Percentiles rank a stretch among this genome's conserved stretches.
Evolutionary conservation across 2,113 vertebrate genomes (phyloP).

Genomic region (Cyphomyrus discorhynchus): DNA sequence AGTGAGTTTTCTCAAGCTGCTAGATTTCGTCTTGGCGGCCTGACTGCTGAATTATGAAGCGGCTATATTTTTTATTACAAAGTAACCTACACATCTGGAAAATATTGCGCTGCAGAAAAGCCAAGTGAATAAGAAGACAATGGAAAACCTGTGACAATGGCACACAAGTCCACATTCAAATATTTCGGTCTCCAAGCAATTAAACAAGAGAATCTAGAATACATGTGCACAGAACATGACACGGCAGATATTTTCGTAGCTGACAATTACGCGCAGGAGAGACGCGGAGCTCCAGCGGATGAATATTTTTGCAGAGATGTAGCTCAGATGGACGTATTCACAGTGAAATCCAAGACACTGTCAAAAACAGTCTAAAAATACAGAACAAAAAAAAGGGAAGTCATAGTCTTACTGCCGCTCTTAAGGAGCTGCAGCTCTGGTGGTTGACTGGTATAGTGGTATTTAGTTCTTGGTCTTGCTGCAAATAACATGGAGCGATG

Average conservation of each 20-base stretch:
- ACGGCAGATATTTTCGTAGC: background rate
- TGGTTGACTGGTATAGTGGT: background rate
- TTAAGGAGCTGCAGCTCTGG: background rate
- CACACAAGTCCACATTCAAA: background rate
- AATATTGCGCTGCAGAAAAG: background rate
- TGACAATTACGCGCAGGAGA: background rate
- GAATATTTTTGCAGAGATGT: background rate
- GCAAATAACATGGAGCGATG: background rate
- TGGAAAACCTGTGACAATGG: background rate
- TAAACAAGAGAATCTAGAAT: background rate
- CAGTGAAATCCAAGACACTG: background rate
- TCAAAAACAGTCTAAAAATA: background rate
- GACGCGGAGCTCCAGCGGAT: background rate
- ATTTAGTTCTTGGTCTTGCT: background rate
- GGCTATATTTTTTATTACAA: background rate
- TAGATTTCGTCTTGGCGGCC: background rate
- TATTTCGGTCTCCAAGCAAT: background rate
- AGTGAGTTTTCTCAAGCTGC: background rate
- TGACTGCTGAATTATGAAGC: background rate
- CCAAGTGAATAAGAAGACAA: background rate
- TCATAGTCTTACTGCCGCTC: background rate
- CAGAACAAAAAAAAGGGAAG: background rate
- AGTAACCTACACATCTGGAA: conserved; percentile 7
- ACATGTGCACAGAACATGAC: background rate
- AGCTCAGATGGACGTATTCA: background rate